phyloP scores from a whole-genome alignment of 2,113 vertebrate species.

The Ramphastos sulfuratus region DNA sequence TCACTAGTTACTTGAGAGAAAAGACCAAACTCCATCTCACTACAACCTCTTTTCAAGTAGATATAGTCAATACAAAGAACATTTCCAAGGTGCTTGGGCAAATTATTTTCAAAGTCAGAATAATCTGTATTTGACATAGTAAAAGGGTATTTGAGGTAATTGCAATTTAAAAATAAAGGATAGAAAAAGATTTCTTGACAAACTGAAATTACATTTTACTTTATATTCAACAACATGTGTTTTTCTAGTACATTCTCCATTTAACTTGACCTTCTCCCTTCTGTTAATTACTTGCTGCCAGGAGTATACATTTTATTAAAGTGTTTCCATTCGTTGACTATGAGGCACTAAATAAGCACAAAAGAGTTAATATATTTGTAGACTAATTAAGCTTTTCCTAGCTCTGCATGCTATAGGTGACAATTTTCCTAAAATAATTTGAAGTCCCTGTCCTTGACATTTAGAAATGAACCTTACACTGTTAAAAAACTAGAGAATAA shows the following conservation, averaged over 20 bases:
- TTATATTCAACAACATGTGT: not conserved
- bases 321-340: not conserved
- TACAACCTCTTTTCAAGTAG: no score
- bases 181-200: not conserved
- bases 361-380: constrained; percentile 25
- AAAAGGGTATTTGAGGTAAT: not conserved
- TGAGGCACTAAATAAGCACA: not conserved
- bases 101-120: not conserved
- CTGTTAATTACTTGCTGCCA: constrained; percentile 25
- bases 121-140: not conserved
- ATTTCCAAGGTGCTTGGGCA: not conserved
- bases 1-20: no score
- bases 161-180: not conserved
- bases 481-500: not conserved
- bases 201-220: not conserved
- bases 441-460: not conserved
- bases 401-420: not conserved
- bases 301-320: not conserved
- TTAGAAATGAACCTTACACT: not conserved
- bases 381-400: not conserved
- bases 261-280: constrained; percentile 44
- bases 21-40: no score
- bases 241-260: constrained; percentile 23
- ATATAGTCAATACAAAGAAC: not conserved
- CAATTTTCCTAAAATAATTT: constrained; percentile 26